Evolutionary conservation across 2,888 invertebrate species (phyloP), one percentile per base, ranked within the genome.

Genomic region (Idaea biselata): DNA sequence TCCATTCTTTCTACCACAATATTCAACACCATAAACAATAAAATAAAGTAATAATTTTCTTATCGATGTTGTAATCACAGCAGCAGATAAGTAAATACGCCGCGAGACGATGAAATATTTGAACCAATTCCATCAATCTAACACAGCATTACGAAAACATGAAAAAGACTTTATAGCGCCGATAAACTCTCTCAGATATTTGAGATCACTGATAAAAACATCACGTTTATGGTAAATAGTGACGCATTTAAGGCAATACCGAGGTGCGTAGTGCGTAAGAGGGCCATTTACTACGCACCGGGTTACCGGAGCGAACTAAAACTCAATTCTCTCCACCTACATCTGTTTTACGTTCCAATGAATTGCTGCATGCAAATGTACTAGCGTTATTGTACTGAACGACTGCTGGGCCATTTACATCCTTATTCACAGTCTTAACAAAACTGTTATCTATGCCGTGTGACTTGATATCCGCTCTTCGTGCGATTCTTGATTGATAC

Each of bases 261-360:
- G 77, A 81, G 75, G 82, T 81, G 83, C 68, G 68, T 66, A 71
- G 73, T 70, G 70, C 78, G 79, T 78, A 77, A 73, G 73, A 76
- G 73, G 75, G 74, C 77, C 78, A 78, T 80, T 80, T 81, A 74
- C 77, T 74, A 73, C 73, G 76, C 65, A 64, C 77, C 64, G 69
- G 70, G 78, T 72, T 76, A 77, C 70, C 72, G 75, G 75, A 75
- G 73, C 73, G 79, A 77, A 74, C 75, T 76, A 76, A 77, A 83
- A 82, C 85, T 82, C 82, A 81, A 85, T 86, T 84, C 79, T 71
- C 72, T 73, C 82, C 82, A 83, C 83, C 83, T 83, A 82, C 86
- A 84, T 79, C 83, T 85, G 84, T 85, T 87, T 87, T 84, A 86
- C 84, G 84, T 84, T 79, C 79, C 83, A 78, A 86, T 84, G 86